Percentiles rank a stretch among this genome's conserved stretches.
Conservation (phyloP, 2,888 invertebrate species). For the Candidula unifasciata region DNA sequence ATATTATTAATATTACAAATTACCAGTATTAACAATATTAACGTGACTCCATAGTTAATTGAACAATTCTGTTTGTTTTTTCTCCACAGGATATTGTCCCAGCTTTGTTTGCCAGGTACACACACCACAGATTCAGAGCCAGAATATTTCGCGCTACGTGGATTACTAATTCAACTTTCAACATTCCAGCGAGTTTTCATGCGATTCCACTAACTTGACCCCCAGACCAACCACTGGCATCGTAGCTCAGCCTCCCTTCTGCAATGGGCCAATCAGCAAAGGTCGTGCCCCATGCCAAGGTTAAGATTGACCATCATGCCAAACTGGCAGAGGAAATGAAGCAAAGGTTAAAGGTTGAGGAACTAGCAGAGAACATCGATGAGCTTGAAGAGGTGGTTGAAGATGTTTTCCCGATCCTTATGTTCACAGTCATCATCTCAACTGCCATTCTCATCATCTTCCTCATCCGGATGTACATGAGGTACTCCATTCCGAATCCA, state of each 20-base stretch:
- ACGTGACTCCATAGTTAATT: too few relatives aligned
- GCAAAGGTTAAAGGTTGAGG: conserved; percentile 56
- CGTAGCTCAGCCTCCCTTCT: not conserved
- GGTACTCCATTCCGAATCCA: conserved; percentile 65
- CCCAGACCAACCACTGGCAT: not conserved
- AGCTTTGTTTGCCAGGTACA: too few relatives aligned
- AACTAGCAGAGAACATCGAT: conserved; percentile 59
- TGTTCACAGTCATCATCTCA: conserved; percentile 64
- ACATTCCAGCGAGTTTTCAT: too few relatives aligned
- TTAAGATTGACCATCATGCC: conserved; percentile 45
- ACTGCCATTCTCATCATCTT: conserved; percentile 63
- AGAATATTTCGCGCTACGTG: too few relatives aligned
- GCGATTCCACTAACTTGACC: too few relatives aligned
- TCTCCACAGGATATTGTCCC: too few relatives aligned
- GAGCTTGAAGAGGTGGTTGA: conserved; percentile 60
- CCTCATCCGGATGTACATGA: conserved; percentile 65
- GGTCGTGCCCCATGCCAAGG: conserved; percentile 11
- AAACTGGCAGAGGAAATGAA: conserved; percentile 52
- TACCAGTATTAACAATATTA: too few relatives aligned
- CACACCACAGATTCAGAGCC: too few relatives aligned
- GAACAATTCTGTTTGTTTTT: too few relatives aligned
- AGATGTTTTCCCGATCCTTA: conserved; percentile 62
- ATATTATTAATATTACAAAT: too few relatives aligned
- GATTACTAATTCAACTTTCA: too few relatives aligned
- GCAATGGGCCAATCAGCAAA: conserved; percentile 1